Evolutionary conservation across 2,888 invertebrate genomes (phyloP), one percentile per base, ranked within the genome.

Genomic region (Cinara cedri): DNA sequence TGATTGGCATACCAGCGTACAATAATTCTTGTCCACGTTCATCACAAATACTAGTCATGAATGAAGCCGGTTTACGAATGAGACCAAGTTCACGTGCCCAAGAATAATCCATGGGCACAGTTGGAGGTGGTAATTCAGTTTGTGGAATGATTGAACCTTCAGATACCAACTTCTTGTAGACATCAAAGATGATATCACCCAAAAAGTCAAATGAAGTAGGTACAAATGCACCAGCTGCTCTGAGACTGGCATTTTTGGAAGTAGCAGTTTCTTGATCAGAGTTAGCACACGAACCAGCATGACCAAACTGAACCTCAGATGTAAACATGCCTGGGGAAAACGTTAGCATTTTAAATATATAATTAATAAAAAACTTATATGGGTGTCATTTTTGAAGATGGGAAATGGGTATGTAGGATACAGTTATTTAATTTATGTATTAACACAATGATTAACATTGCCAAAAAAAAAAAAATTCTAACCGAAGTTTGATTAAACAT

Each of bases 91-190:
- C 98, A 86, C 95, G 90, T 0, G 98, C 98, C 98, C 98, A 99
- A 82, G 93, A 95, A 86, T 96, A 99, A 87, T 99, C 98, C 98
- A 99, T 98, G 11, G 98, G 98, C n/a, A 99, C 98, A 21, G 98
- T 98, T 2, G 99, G 99, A 51, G 99, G 99, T 13, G 98, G 96
- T 72, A 94, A 90, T 86, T 99, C 98, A 62, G 94, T 92, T 83
- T 91, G 91, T 0, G 96, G 96, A 11, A 93, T 90, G 83, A 99
- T 93, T 75, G 90, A 89, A 55, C 97, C 96, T 21, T 90, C 89
- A 72, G 90, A 88, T 0, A 99, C 96, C 82, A 99, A 88, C 71
- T 90, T 87, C 71, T 88, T 87, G 86, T 93, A 95, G 0, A 94
- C 93, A 83, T 88, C 89, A 84, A 89, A 90, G 83, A 96, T 92